A percentile compares a stretch with the other conserved stretches of the same genome.
Evolutionary conservation across 2,797 vertebrate species (phyloP).

Genomic region (Chelmon rostratus): DNA sequence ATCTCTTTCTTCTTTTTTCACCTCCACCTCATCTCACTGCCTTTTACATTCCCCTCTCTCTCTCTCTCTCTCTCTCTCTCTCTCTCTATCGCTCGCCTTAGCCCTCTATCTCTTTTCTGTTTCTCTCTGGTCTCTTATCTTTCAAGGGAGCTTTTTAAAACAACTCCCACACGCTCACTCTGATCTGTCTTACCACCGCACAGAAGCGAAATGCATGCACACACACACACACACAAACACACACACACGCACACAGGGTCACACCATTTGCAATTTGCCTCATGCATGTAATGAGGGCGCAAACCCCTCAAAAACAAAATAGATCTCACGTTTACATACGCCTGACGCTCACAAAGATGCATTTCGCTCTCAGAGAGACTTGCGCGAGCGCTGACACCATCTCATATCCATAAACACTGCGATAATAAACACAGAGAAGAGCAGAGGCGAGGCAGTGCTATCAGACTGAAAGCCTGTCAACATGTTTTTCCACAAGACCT

Average conservation of each 20-base stretch:
- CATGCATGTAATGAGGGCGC: constrained; percentile 53
- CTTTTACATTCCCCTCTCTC: constrained; percentile 20
- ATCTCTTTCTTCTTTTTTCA: neutral
- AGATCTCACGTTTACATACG: constrained; percentile 11
- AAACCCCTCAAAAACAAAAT: constrained; percentile 32
- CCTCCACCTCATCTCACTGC: constrained; percentile 27
- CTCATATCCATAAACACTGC: constrained; percentile 47
- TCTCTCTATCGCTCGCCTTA: constrained; percentile 3
- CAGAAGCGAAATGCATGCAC: constrained; percentile 19
- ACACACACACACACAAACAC: constrained; percentile 19
- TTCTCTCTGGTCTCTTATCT: constrained; percentile 66
- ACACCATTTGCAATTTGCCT: constrained; percentile 42
- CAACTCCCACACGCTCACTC: constrained; percentile 66
- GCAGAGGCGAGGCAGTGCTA: constrained; percentile 40
- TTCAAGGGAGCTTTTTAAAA: constrained; percentile 69
- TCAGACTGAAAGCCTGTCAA: constrained; percentile 62
- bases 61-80: neutral
- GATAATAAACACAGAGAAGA: constrained; percentile 46
- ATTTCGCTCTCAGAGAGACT: constrained; percentile 52
- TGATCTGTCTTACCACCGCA: constrained; percentile 64
- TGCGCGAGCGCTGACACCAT: constrained; percentile 47
- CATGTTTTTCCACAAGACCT: constrained; percentile 64
- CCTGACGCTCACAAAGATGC: constrained; percentile 30
- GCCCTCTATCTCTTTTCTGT: constrained; percentile 28
- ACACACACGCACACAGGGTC: constrained; percentile 2